Evolutionary conservation across 2,113 vertebrate species (phyloP).

Genomic region (Cebus imitator): DNA sequence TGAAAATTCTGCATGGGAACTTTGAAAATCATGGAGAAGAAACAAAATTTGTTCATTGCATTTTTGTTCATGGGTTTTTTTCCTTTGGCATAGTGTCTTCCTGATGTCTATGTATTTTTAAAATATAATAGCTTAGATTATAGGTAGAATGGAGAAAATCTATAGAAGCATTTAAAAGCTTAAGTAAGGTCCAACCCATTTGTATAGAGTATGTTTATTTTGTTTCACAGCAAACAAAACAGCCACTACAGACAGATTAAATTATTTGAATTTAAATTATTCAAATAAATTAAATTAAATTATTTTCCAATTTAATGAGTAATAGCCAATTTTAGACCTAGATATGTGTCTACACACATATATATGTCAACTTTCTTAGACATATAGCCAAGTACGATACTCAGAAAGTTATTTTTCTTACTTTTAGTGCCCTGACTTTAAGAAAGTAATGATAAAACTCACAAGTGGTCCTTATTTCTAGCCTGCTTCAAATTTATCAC

Average conservation of each 20-base stretch:
- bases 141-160: not conserved
- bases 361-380: slow-evolving; percentile 24
- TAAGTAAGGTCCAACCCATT: not conserved
- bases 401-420: not conserved
- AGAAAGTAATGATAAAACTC: not conserved
- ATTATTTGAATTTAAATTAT: slow-evolving; percentile 11
- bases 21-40: not conserved
- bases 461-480: not conserved
- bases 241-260: not conserved
- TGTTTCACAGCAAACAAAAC: not conserved
- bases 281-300: no score
- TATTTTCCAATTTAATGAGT: slow-evolving; percentile 9
- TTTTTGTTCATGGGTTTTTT: not conserved
- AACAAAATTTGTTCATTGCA: not conserved
- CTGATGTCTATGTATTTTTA: slow-evolving; percentile 8
- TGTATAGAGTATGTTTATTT: not conserved
- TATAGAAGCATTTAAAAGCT: not conserved
- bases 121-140: not conserved
- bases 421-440: not conserved
- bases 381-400: not conserved
- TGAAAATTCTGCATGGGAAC: not conserved
- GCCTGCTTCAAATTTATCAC: not conserved
- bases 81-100: not conserved
- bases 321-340: not conserved
- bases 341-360: not conserved